Evolutionary conservation across 2,113 vertebrate species (phyloP), one percentile per base, ranked within the genome.

Genomic region (Serilophus lunatus): DNA sequence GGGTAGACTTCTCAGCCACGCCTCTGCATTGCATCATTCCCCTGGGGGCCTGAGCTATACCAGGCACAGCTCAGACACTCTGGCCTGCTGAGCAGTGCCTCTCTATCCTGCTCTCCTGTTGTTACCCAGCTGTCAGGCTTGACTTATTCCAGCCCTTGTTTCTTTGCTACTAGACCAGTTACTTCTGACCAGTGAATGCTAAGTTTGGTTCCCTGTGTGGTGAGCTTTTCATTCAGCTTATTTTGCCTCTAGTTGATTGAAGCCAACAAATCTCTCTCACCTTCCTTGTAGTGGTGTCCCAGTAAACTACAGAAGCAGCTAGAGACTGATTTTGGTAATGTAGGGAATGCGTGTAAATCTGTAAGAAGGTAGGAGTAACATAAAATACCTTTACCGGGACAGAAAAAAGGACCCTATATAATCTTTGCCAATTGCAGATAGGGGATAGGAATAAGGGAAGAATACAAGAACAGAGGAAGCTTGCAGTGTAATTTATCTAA

Each of bases 61-160:
- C 18, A 5, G 1, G 23, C 19, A n/a, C 12, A 6, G 38, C 51
- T 51, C 24, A 2, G 19, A 8, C 2, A 1, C 33, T 36, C 71
- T 29, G 61, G 1, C 53, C 49, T 54, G 31, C 28, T 68, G 38
- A 19, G 63, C 35, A 82, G 33, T 40, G 50, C 36, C 71, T 44
- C 61, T n/a, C 10, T 31, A 4, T 12, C 7, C 49, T 49, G 13
- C 50, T 47, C 22, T 56, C 53, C 17, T 40, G 18, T 28, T 60
- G 25, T 13, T 19, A 77, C 28, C 18, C 8, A 65, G 13, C 50
- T 59, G 12, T 14, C n/a, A 68, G 33, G 14, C 49, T 47, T 45
- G 7, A 17, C 44, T 64, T 33, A 5, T 0, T n/a, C 33, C 35
- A 64, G 42, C 16, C 25, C 16, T 59, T 64, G 28, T 36, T 61